Evolutionary conservation across 2,797 vertebrate genomes (phyloP).

Genomic region (Helicolenus hilgendorfi): DNA sequence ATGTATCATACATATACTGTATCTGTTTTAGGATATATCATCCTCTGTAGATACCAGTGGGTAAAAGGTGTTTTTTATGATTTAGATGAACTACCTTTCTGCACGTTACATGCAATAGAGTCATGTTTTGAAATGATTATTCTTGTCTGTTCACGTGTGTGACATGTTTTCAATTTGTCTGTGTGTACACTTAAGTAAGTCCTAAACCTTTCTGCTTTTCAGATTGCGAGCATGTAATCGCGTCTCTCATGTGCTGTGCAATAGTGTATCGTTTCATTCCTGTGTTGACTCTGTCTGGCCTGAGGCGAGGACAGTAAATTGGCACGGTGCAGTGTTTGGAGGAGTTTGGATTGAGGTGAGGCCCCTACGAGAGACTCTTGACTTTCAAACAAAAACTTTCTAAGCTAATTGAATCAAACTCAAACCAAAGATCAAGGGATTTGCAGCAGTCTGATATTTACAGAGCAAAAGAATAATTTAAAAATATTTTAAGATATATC

Average conservation of each 20-base stretch:
- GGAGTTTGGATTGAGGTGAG: constrained; percentile 47
- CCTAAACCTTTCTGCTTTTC: not conserved
- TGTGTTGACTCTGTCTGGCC: constrained; percentile 38
- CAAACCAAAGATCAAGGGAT: constrained; percentile 20
- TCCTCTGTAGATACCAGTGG: not conserved
- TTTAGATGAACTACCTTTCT: not conserved
- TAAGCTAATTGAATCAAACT: constrained; percentile 30
- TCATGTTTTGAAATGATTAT: not conserved
- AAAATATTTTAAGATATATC: not conserved
- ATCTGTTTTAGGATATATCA: not conserved
- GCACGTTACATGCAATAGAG: not conserved
- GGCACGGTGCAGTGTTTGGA: constrained; percentile 12
- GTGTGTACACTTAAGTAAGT: not conserved
- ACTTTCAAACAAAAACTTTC: constrained; percentile 41
- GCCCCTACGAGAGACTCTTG: constrained; percentile 25
- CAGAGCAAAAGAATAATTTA: not conserved
- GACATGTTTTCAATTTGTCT: not conserved
- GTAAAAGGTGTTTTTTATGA: not conserved
- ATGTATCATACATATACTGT: not conserved
- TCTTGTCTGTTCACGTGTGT: not conserved
- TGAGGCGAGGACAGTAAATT: constrained; percentile 56
- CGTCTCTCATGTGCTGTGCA: not conserved
- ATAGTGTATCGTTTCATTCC: not conserved
- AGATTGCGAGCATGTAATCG: not conserved
- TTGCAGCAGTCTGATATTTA: constrained; percentile 10